Base-by-base conservation (phyloP, 1,140 invertebrate genomes). In the Vollenhovia emeryi region DNA sequence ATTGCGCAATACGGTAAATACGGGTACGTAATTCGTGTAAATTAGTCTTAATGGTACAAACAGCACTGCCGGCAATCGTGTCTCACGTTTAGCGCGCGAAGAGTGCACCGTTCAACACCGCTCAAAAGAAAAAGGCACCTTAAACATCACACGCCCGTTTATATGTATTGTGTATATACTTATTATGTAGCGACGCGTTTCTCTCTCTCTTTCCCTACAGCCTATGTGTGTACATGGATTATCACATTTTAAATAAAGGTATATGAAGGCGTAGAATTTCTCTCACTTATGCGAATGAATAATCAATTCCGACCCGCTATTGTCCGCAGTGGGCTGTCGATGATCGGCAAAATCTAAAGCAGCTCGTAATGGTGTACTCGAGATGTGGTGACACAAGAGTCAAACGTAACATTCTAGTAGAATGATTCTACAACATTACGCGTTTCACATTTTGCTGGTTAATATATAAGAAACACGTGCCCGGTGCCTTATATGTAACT, bases 231-330 rank as follows among this genome's bases (percentile, higher is more conserved):
- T 91, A 86, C 87, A 86, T 90, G 85, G 62, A 85, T 91, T 93
- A 93, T 93, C 91, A 93, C 91, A 93, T 90, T 93, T 89, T 74
- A 91, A 93, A 92, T 91, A 90, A 93, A 93, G 85, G 74, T 92
- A 89, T 92, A 89, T 86, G 13, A 87, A 69, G 30, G 50, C 33
- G 55, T 68, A 87, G 62, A 91, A 86, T 55, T 84, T 86, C 74
- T 52, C 73, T 52, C 76, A 52, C 76, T 89, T 64, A 71, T 86
- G 43, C 27, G 18, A 85, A 74, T 89, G 33, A 87, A 80, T 64
- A 11, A 45, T 84, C 68, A 43, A 82, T 73, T 57, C 24, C 50
- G 27, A 50, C 15, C n/a, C 24, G 13, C 24, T 21, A 2, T 24
- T 8, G 13, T 45, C 43, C n/a, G 4, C 36, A 3, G 3, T 76